These are phyloP conservation scores for Calliphora vomitoria DNA, from an alignment of 2,888 invertebrate species.

Conservation along the genomic window DNA sequence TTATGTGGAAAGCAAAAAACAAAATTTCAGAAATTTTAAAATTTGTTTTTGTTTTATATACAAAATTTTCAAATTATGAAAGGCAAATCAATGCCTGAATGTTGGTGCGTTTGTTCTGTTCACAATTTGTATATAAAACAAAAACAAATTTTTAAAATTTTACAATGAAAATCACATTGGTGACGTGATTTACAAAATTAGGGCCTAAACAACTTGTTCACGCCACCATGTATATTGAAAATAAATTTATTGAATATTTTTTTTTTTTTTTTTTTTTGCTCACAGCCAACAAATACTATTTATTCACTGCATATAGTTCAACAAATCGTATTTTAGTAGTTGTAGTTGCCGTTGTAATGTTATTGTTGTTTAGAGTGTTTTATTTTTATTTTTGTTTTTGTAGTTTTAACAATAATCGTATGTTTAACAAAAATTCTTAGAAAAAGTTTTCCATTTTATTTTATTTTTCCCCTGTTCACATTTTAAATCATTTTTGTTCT, in stretches of 20 bases:
- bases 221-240: constrained; percentile 24
- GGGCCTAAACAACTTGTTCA: constrained; percentile 14
- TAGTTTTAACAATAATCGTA: constrained; percentile 30
- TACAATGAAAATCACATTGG: too few relatives aligned
- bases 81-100: too few relatives aligned
- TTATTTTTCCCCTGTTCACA: not conserved
- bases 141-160: too few relatives aligned
- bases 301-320: not conserved
- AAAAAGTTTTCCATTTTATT: constrained; percentile 45
- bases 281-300: constrained; percentile 18
- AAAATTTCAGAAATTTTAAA: too few relatives aligned
- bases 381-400: not conserved
- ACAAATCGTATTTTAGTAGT: constrained; percentile 23
- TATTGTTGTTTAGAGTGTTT: constrained; percentile 28
- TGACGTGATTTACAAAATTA: too few relatives aligned
- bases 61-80: too few relatives aligned
- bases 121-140: too few relatives aligned
- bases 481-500: constrained; percentile 16
- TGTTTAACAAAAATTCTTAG: constrained; percentile 60
- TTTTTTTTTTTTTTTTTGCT: constrained; percentile 21
- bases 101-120: too few relatives aligned
- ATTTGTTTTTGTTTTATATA: too few relatives aligned
- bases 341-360: constrained; percentile 9
- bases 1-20: too few relatives aligned
- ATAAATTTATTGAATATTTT: constrained; percentile 50